Base-by-base conservation (phyloP, 2,113 vertebrate species). In the Rhadina sibilatrix region DNA sequence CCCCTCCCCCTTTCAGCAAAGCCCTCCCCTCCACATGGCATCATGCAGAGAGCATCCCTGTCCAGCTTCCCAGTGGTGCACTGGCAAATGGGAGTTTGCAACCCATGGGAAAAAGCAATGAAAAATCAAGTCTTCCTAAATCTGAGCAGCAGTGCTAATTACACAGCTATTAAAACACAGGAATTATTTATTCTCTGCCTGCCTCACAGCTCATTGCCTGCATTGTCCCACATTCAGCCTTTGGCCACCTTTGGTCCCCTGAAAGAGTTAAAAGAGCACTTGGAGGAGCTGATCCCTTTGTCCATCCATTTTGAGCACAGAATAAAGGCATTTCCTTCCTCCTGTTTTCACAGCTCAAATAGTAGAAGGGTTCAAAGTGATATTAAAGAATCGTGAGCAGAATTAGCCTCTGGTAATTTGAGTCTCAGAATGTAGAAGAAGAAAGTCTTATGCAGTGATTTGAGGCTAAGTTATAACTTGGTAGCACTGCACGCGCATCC, bases 291-390 rank as follows among this genome's bases (percentile, higher is more conserved):
- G 20, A 60, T 87, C 42, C 46, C 69, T 94, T 92, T 95, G 79
- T 89, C 76, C 14, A 11, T 75, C 18, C 10, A 2, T 91, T 93
- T 75, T 76, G 12, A 65, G 47, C 57, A 50, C 70, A 35, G 87
- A 91, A 94, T 94, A 85, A 91, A 96, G 63, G 71, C 89, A 87
- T 95, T 94, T 94, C 87, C 89, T 91, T 75, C 87, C 74, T 84
- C 72, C 56, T 65, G 54, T 81, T 95, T 94, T 85, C 71, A 87
- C 46, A 87, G 84, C 75, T 94, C 61, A 60, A 40, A 60, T 11
- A 46, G 53, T 18, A 56, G 81, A 82, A 93, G 57, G 24, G 83
- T 87, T 96, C 65, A 89, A 93, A 94, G 82, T 37, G 30, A 85
- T 91, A 93, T 83, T 88, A 57, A 85, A 76, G 88, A 82, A 52